phyloP scores from a whole-genome alignment of 2,888 invertebrate species.

The Eucriotettix oculatus region DNA sequence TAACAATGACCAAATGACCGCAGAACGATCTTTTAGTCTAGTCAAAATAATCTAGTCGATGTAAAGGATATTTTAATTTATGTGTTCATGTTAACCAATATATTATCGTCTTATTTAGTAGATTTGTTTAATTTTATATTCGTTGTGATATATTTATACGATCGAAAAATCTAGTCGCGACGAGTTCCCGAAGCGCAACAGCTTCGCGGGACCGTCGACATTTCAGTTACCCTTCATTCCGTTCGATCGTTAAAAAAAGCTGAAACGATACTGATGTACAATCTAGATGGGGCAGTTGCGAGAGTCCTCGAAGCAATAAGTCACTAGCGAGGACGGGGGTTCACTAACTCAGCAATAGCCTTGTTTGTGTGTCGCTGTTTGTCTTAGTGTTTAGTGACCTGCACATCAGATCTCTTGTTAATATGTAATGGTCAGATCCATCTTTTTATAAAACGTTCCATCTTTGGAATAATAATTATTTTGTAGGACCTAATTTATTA shows the following conservation, averaged over 20 bases:
- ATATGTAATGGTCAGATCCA: not conserved
- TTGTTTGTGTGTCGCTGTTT: slow-evolving; percentile 15
- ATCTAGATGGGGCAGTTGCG: no score
- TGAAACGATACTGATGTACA: no score
- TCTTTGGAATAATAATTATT: not conserved
- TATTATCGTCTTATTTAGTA: slow-evolving; percentile 1
- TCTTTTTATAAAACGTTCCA: not conserved
- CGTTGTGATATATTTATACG: slow-evolving; percentile 4
- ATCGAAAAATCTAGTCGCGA: slow-evolving; percentile 3
- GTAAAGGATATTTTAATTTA: slow-evolving; percentile 5
- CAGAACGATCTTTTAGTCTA: slow-evolving; percentile 3
- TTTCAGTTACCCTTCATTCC: no score
- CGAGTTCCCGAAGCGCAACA: not conserved
- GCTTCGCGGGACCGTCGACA: no score
- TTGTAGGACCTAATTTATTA: not conserved
- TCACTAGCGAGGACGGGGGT: no score
- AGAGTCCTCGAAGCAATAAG: no score
- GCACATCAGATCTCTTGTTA: slow-evolving; percentile 7
- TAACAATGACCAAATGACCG: slow-evolving; percentile 7
- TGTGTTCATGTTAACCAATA: slow-evolving; percentile 6
- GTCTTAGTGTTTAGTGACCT: slow-evolving; percentile 14
- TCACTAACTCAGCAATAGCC: slow-evolving; percentile 11
- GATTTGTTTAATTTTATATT: slow-evolving; percentile 3
- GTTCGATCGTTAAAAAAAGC: no score
- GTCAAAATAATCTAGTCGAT: slow-evolving; percentile 7